Evolutionary conservation across 2,113 vertebrate species (phyloP), one percentile per base, ranked within the genome.

Genomic region (Psittacula cyanocephala): DNA sequence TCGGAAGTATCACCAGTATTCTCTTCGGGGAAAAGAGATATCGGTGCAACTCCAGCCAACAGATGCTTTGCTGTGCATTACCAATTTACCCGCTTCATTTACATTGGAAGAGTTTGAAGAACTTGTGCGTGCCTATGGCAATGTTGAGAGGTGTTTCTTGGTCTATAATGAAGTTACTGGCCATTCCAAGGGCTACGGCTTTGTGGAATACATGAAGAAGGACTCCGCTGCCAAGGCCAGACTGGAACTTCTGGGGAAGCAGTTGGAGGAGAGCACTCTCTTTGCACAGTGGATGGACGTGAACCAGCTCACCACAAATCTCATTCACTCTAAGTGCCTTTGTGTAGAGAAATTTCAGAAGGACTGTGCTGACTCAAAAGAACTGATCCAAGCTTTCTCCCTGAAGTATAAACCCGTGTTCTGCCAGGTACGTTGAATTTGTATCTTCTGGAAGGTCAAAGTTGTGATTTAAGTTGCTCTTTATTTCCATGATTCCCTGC

Each of bases 151-250:
- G 60, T 99, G 98, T 96, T 99, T 99, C 97, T 97, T 99, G 97
- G 99, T 99, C 16, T 99, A 99, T 96, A 99, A 98, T 23, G 98
- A 99, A 97, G 97, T 98, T 67, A 99, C 98, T 2, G 99, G 99
- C 29, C 98, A 98, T 64, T 99, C 99, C 89, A 99, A 99, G 96
- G 99, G 99, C 96, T 99, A 99, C 1, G 99, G 99, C 6, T 99
- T 99, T 92, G 99, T 99, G 89, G 99, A 99, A 43, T 99, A 99
- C 95, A 99, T 99, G 99, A 99, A 99, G 97, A 99, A 99, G 97
- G 99, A 99, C 97, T 99, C 99, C 4, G 99, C 99, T 49, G 99
- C 99, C 5, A 98, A 99, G 94, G 99, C 99, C 41, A 98, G 99
- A 20, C 98, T 99, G 57, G 99, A 99, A 85, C 98, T 99, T 9